Evolutionary conservation across 2,797 vertebrate genomes (phyloP).

Genomic region (Halcyon smyrnensis): DNA sequence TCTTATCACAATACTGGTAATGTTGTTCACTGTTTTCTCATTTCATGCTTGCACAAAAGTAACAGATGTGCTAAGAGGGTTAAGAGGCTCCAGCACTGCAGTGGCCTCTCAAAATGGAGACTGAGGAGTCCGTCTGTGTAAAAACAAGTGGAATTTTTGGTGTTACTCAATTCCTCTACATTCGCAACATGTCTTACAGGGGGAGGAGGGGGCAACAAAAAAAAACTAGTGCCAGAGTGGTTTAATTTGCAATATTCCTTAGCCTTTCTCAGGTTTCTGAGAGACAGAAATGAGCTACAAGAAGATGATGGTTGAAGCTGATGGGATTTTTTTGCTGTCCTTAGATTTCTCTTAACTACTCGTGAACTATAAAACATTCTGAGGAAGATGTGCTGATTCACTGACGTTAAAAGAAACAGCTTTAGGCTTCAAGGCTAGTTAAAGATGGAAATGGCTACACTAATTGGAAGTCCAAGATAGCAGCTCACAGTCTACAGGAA

Average conservation of each 20-base stretch:
- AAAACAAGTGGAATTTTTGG: background rate
- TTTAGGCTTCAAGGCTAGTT: background rate
- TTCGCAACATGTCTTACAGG: background rate
- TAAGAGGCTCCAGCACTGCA: background rate
- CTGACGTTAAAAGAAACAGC: background rate
- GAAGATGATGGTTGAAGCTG: background rate
- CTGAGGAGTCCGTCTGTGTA: background rate
- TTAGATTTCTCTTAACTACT: background rate
- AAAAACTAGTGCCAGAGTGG: background rate
- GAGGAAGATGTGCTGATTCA: background rate
- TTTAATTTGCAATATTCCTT: background rate
- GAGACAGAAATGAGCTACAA: background rate
- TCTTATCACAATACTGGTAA: background rate
- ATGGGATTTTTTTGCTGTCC: background rate
- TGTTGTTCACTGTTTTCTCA: background rate
- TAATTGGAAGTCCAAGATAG: background rate
- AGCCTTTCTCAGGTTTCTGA: background rate
- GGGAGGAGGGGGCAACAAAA: background rate
- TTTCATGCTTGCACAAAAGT: background rate
- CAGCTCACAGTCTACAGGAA: background rate
- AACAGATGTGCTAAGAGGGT: background rate
- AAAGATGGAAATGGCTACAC: slow-evolving; percentile 2
- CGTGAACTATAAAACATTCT: background rate
- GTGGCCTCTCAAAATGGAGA: background rate
- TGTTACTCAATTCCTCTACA: background rate